Evolutionary conservation across 2,888 invertebrate species (phyloP).

Genomic region (Tyria jacobaeae): DNA sequence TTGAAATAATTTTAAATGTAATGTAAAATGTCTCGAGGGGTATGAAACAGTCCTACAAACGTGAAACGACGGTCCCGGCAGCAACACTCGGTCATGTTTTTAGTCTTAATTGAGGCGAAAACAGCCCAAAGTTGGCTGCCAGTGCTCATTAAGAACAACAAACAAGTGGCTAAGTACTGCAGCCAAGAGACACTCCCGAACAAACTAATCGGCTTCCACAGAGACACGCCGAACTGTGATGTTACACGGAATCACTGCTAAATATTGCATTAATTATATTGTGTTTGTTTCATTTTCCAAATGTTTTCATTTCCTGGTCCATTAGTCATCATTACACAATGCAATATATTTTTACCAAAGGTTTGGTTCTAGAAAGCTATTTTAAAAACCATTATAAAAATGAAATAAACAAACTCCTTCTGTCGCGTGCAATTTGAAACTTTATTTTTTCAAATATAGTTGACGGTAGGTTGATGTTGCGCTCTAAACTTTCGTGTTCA

Average conservation of each 20-base stretch:
- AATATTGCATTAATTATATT: constrained; percentile 51
- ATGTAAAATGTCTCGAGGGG: constrained; percentile 24
- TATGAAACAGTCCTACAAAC: constrained; percentile 30
- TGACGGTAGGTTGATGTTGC: too few relatives aligned
- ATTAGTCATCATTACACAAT: background rate
- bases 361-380: too few relatives aligned
- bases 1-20: constrained; percentile 28
- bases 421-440: too few relatives aligned
- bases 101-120: constrained; percentile 83
- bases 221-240: constrained; percentile 55
- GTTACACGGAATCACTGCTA: constrained; percentile 53
- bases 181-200: constrained; percentile 64
- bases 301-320: constrained; percentile 17
- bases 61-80: constrained; percentile 57
- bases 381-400: background rate
- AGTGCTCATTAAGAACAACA: constrained; percentile 84
- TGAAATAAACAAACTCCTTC: too few relatives aligned
- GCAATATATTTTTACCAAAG: background rate
- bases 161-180: constrained; percentile 81
- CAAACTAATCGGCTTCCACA: constrained; percentile 81
- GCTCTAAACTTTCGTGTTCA: too few relatives aligned
- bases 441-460: too few relatives aligned
- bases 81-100: constrained; percentile 79
- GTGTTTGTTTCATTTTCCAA: constrained; percentile 15
- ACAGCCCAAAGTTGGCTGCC: constrained; percentile 80